phyloP scores from a whole-genome alignment of 2,888 invertebrate species.

The Drosophila nigricruria region DNA sequence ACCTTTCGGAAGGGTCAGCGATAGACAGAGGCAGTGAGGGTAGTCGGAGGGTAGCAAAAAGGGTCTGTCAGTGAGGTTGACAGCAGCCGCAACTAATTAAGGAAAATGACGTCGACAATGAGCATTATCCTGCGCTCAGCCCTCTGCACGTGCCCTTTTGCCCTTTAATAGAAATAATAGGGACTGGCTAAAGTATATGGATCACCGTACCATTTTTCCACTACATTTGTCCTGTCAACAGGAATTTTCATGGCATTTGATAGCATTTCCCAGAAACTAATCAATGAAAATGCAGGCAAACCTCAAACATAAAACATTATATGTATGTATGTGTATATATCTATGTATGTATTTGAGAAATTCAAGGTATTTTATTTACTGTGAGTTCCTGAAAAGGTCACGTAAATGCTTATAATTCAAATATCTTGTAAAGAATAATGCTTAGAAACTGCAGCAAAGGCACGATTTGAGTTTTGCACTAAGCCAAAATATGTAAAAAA shows the following conservation, averaged over 20 bases:
- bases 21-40: background rate
- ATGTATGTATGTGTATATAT: background rate
- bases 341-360: background rate
- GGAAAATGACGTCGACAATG: constrained; percentile 55
- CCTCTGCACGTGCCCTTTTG: constrained; percentile 42
- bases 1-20: constrained; percentile 11
- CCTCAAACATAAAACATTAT: constrained; percentile 12
- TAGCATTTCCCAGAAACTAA: constrained; percentile 46
- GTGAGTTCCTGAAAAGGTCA: constrained; percentile 38
- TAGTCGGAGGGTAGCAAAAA: constrained; percentile 17
- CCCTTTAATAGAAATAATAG: constrained; percentile 13
- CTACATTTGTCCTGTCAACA: constrained; percentile 60
- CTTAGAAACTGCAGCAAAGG: constrained; percentile 19
- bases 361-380: background rate
- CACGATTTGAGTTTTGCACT: constrained; percentile 25
- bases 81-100: constrained; percentile 65
- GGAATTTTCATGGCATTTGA: constrained; percentile 52
- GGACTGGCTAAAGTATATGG: background rate
- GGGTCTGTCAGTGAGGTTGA: constrained; percentile 53
- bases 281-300: constrained; percentile 30
- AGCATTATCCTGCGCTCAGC: constrained; percentile 30
- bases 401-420: constrained; percentile 22
- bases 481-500: background rate
- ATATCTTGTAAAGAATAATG: background rate
- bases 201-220: constrained; percentile 27